phyloP scores from a whole-genome alignment of 2,113 vertebrate species.

The Syrmaticus mikado region DNA sequence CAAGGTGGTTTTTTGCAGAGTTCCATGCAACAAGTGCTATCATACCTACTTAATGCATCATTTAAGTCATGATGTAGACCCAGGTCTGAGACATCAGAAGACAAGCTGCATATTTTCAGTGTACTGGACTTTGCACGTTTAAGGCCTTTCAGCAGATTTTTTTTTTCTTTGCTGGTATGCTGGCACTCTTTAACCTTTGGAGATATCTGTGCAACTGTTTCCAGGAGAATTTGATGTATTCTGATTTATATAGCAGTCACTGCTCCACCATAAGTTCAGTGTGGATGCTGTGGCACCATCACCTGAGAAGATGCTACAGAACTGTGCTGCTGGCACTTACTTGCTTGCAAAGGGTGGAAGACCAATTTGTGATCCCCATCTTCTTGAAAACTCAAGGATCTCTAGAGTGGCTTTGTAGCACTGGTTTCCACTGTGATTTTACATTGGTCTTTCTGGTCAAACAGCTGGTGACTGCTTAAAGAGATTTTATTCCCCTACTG shows the following conservation, averaged over 20 bases:
- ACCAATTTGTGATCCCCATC: neutral
- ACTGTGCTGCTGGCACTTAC: neutral
- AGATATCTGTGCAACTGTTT: neutral
- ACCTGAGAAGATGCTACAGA: neutral
- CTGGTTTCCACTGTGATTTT: slow-evolving; percentile 35
- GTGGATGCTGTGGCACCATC: neutral
- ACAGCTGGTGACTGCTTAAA: neutral
- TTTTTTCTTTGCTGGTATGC: neutral
- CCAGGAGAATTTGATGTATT: neutral
- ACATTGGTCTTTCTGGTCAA: neutral
- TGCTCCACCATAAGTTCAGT: neutral
- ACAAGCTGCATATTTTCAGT: neutral
- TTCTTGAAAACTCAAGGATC: neutral
- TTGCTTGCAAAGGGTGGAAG: neutral
- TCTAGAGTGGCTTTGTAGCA: neutral
- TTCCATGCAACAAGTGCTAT: neutral
- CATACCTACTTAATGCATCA: neutral
- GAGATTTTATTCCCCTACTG: neutral
- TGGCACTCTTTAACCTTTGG: neutral
- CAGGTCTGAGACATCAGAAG: neutral
- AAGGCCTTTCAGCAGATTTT: neutral
- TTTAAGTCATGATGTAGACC: neutral
- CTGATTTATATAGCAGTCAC: neutral
- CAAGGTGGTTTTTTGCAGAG: neutral
- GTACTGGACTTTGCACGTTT: neutral